These are phyloP conservation scores for Ophioderma brevispina DNA, from an alignment of 35 echinoderm and acorn worm genomes.

Conservation along the genomic window DNA sequence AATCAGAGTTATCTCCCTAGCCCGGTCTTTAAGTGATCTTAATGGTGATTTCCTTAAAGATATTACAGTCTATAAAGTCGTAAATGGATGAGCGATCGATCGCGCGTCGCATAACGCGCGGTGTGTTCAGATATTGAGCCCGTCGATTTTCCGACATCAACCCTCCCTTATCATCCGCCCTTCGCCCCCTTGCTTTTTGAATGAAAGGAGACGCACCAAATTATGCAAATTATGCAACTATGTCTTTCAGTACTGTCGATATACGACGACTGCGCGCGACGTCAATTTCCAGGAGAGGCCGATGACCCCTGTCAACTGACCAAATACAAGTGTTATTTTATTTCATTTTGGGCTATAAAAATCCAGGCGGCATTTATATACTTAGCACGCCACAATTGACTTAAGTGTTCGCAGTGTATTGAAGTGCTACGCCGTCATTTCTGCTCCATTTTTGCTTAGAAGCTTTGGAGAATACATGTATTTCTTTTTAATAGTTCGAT, in stretches of 20 bases:
- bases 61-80: background rate
- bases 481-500: too few relatives aligned
- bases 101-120: background rate
- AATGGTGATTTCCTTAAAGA: background rate
- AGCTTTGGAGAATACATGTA: too few relatives aligned
- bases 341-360: background rate
- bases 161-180: background rate
- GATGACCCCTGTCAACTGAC: conserved; percentile 6
- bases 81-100: background rate
- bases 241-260: background rate
- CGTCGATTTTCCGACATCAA: background rate
- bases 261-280: background rate
- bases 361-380: too few relatives aligned
- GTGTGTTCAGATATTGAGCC: background rate
- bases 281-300: background rate
- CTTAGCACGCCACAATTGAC: too few relatives aligned
- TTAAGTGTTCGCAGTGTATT: too few relatives aligned
- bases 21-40: background rate
- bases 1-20: too few relatives aligned
- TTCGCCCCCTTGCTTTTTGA: background rate
- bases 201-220: background rate
- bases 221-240: background rate
- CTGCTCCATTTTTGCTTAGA: too few relatives aligned
- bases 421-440: too few relatives aligned
- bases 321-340: background rate